phyloP scores from a whole-genome alignment of 2,888 invertebrate genomes.

The Eupeodes luniger region DNA sequence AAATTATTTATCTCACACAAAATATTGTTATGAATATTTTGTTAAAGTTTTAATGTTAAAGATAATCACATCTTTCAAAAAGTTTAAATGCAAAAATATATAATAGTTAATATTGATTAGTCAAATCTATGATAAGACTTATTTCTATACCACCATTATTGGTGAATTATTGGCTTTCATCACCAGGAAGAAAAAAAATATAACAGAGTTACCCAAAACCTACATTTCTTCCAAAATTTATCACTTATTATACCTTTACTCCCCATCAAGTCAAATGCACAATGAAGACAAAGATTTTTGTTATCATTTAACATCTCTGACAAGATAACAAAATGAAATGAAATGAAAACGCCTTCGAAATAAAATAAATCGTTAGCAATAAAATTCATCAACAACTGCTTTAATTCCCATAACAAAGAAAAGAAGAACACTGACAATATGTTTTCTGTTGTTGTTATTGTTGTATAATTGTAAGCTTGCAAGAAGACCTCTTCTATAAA shows the following conservation, averaged over 20 bases:
- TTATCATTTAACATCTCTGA: neutral
- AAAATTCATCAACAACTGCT: conserved; percentile 27
- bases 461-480: too few relatives aligned
- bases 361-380: conserved; percentile 24
- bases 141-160: neutral
- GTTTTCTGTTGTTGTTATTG: neutral
- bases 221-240: neutral
- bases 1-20: too few relatives aligned
- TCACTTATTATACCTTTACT: neutral
- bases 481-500: neutral
- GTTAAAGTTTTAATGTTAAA: too few relatives aligned
- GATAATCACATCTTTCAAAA: too few relatives aligned
- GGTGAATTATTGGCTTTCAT: neutral
- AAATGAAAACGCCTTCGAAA: neutral
- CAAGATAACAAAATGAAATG: conserved; percentile 6
- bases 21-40: too few relatives aligned
- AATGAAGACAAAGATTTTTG: neutral
- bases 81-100: too few relatives aligned
- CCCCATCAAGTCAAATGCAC: neutral
- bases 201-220: too few relatives aligned
- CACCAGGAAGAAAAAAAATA: too few relatives aligned
- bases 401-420: conserved; percentile 21
- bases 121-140: too few relatives aligned
- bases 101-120: too few relatives aligned
- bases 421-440: neutral